Conservation (phyloP, 1,140 invertebrate genomes). For the Zaprionus nigranus region DNA sequence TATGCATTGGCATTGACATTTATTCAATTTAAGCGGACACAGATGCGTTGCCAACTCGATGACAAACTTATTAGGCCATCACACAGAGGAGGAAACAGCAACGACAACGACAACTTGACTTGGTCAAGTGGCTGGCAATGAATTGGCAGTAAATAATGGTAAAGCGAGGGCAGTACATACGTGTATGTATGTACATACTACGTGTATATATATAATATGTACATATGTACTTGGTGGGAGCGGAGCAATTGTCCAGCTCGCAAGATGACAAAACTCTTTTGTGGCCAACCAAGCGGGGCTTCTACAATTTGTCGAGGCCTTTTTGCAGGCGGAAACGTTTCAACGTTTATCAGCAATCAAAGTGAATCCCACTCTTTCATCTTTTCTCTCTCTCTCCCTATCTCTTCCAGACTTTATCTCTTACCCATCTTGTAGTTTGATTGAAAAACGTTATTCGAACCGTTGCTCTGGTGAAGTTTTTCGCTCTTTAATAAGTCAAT, state of each 20-base stretch:
- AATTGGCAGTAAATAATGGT: constrained; percentile 45
- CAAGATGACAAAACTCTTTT: constrained; percentile 61
- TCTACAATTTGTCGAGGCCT: constrained; percentile 52
- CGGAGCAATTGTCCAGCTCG: not conserved
- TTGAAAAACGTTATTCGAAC: not conserved
- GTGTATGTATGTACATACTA: not conserved
- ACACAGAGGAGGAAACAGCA: constrained; percentile 17
- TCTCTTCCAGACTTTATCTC: not conserved
- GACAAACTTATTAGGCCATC: constrained; percentile 57
- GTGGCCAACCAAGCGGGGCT: constrained; percentile 22
- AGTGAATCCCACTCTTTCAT: constrained; percentile 11
- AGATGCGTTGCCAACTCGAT: constrained; percentile 52
- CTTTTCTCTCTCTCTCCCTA: not conserved
- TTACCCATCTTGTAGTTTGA: not conserved
- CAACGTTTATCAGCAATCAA: constrained; percentile 62
- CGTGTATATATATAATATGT: constrained; percentile 1
- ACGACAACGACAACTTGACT: constrained; percentile 40
- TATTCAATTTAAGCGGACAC: constrained; percentile 25
- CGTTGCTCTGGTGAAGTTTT: not conserved
- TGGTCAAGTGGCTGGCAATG: constrained; percentile 64
- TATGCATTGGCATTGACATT: constrained; percentile 25
- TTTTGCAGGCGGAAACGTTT: constrained; percentile 19
- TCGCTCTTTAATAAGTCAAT: not conserved
- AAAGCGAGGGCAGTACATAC: not conserved
- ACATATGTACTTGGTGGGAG: constrained; percentile 1